Percentiles rank a stretch among this genome's conserved stretches.
Evolutionary conservation across 2,888 invertebrate genomes (phyloP).

Genomic region (Trisateles emortualis): DNA sequence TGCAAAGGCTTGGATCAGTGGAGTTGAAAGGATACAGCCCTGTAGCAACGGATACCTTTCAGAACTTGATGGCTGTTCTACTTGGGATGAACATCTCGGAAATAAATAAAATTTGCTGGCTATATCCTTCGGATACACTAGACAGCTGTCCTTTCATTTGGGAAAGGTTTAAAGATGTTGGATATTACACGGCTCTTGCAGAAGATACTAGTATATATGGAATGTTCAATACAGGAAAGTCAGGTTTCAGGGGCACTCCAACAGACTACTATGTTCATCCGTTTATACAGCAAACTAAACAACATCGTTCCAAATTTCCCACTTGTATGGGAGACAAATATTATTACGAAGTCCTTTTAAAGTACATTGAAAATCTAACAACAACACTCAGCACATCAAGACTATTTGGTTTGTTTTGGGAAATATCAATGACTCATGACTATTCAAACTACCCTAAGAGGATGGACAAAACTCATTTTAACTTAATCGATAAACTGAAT

Average conservation of each 20-base stretch:
- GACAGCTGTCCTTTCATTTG: constrained; percentile 93
- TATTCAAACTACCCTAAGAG: constrained; percentile 91
- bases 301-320: background rate
- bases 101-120: constrained; percentile 87
- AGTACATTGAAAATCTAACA: constrained; percentile 89
- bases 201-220: constrained; percentile 89
- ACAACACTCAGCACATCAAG: constrained; percentile 81
- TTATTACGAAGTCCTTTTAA: constrained; percentile 89
- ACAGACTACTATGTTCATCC: constrained; percentile 94
- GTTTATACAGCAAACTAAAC: constrained; percentile 86
- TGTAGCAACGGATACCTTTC: constrained; percentile 95
- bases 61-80: constrained; percentile 92
- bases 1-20: constrained; percentile 87
- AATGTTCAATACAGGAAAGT: constrained; percentile 32
- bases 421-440: constrained; percentile 92
- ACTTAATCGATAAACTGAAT: constrained; percentile 83
- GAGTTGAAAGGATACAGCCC: constrained; percentile 95
- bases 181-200: constrained; percentile 91
- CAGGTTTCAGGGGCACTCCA: constrained; percentile 88
- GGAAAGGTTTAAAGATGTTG: constrained; percentile 90
- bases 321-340: constrained; percentile 65
- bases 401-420: constrained; percentile 94
- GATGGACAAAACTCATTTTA: constrained; percentile 88
- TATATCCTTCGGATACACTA: constrained; percentile 81
- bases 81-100: constrained; percentile 89